phyloP scores from a whole-genome alignment of 2,113 vertebrate genomes.

The Campylomormyrus numenius region DNA sequence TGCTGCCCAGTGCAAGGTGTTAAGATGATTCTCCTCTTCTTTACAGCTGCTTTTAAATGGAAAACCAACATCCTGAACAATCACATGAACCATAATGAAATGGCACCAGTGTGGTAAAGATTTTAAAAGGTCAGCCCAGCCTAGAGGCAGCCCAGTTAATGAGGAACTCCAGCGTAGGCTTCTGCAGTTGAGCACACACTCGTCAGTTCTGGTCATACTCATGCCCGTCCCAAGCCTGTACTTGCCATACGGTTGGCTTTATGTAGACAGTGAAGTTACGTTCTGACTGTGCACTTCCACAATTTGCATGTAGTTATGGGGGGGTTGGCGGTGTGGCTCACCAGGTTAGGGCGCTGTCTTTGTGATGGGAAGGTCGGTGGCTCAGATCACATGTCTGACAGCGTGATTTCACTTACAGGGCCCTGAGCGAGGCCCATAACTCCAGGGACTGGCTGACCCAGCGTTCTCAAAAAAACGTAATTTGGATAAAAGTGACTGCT shows the following conservation, averaged over 20 bases:
- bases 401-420: background rate
- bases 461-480: background rate
- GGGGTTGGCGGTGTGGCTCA: background rate
- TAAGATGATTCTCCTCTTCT: background rate
- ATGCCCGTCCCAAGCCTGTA: background rate
- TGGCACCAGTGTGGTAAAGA: background rate
- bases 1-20: background rate
- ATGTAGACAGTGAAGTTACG: background rate
- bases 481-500: background rate
- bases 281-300: background rate
- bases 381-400: background rate
- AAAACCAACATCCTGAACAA: background rate
- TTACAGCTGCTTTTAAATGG: slow-evolving; percentile 4
- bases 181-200: background rate
- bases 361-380: background rate
- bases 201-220: background rate
- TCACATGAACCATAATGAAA: background rate
- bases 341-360: background rate
- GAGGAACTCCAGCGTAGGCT: background rate
- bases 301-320: background rate
- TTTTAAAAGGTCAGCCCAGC: slow-evolving; percentile 3
- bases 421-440: background rate
- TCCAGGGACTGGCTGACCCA: background rate
- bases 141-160: background rate
- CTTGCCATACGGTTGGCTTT: background rate